These are phyloP conservation scores for Arctocebus calabarensis DNA, from an alignment of 2,797 vertebrate species.

Conservation along the genomic window DNA sequence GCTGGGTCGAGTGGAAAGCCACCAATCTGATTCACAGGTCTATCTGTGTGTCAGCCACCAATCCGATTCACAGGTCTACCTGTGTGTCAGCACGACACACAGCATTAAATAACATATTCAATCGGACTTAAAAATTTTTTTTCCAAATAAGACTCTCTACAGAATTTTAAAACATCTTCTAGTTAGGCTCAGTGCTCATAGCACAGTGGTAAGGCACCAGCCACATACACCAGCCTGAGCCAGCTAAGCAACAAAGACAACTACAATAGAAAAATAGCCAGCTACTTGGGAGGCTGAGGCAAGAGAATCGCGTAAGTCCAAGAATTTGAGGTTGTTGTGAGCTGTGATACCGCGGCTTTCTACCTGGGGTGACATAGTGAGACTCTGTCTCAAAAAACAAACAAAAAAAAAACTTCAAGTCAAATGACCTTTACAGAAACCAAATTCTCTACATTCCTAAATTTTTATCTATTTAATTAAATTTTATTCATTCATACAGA, in stretches of 20 bases:
- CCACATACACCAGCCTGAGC: no score
- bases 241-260: no score
- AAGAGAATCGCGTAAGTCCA: no score
- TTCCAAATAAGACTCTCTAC: neutral
- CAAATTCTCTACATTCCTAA: neutral
- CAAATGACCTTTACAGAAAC: neutral
- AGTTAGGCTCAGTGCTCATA: neutral
- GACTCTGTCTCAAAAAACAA: no score
- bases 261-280: no score
- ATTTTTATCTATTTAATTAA: neutral
- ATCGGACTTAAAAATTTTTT: neutral
- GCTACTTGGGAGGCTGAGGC: no score
- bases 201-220: no score
- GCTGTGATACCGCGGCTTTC: no score
- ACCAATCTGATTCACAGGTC: constrained; percentile 79
- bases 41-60: constrained; percentile 66
- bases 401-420: neutral
- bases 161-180: neutral
- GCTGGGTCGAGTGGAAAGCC: constrained; percentile 62
- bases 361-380: no score
- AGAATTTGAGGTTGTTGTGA: no score
- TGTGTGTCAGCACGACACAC: constrained; percentile 72
- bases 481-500: neutral
- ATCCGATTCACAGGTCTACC: constrained; percentile 76
- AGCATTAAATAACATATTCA: constrained; percentile 68